These are phyloP conservation scores for Ceratosolen fusciceps DNA, from an alignment of 1,140 invertebrate species.

Conservation along the genomic window DNA sequence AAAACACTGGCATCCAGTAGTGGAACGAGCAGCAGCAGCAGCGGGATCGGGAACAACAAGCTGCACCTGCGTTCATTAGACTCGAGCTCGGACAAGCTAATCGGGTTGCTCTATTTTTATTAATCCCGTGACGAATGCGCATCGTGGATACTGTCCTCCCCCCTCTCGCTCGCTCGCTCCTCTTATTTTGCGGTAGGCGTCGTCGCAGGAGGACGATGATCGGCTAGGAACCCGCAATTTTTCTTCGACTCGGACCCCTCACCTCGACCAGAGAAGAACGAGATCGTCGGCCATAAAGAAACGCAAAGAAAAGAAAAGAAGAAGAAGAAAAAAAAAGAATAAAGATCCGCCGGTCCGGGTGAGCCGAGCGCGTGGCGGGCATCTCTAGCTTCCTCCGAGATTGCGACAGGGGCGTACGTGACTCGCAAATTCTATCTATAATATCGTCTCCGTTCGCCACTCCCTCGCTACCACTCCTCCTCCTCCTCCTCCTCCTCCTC, in stretches of 20 bases:
- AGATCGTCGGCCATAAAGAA: not conserved
- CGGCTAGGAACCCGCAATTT: slow-evolving; percentile 3
- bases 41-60: too few relatives aligned
- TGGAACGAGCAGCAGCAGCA: too few relatives aligned
- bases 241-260: slow-evolving; percentile 53
- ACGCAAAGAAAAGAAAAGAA: not conserved
- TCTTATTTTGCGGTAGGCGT: not conserved
- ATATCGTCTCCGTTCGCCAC: slow-evolving; percentile 22
- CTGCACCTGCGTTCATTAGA: not conserved
- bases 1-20: too few relatives aligned
- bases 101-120: not conserved
- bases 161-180: slow-evolving; percentile 33
- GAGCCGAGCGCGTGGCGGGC: slow-evolving; percentile 36
- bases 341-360: slow-evolving; percentile 9
- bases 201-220: slow-evolving; percentile 1
- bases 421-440: slow-evolving; percentile 50
- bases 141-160: slow-evolving; percentile 9
- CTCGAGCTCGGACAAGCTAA: too few relatives aligned
- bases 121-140: not conserved
- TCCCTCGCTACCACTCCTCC: not conserved
- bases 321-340: not conserved
- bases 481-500: not conserved
- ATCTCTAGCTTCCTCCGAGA: slow-evolving; percentile 44
- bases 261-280: slow-evolving; percentile 25
- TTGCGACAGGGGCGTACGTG: slow-evolving; percentile 48